phyloP scores from a whole-genome alignment of 2,888 invertebrate species.

The Pinctada fucata region DNA sequence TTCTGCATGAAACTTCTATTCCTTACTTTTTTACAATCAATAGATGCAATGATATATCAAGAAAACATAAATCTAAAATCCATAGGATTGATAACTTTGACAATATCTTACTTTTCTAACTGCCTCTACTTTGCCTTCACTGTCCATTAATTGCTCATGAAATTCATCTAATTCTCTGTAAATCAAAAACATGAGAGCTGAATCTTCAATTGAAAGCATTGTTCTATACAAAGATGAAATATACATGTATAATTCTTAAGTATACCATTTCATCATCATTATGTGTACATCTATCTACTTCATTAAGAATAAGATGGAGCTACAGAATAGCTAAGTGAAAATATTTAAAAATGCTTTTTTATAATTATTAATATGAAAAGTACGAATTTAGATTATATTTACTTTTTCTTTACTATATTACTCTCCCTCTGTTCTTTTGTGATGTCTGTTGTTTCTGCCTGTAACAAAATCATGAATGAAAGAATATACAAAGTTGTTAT shows the following conservation, averaged over 20 bases:
- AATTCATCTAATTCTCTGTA: constrained; percentile 69
- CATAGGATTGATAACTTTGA: no score
- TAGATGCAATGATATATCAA: no score
- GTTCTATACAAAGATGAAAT: no score
- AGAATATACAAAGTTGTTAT: no score
- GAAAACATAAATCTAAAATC: no score
- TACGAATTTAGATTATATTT: constrained; percentile 33
- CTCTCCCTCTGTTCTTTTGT: constrained; percentile 70
- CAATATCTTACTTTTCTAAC: constrained; percentile 59
- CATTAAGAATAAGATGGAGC: no score
- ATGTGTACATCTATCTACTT: background rate
- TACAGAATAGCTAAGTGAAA: no score
- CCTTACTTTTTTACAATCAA: no score
- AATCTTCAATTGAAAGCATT: background rate
- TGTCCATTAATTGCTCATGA: constrained; percentile 63
- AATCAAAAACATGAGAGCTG: constrained; percentile 7
- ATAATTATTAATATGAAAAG: no score
- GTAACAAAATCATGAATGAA: constrained; percentile 29
- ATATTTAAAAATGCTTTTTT: no score
- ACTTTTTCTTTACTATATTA: constrained; percentile 73
- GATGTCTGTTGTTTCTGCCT: constrained; percentile 66
- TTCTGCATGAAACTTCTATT: no score
- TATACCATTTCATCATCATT: background rate
- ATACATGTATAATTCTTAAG: background rate
- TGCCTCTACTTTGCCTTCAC: constrained; percentile 67